phyloP scores from a whole-genome alignment of 2,888 invertebrate species.

The Caenorhabditis drosophilae region DNA sequence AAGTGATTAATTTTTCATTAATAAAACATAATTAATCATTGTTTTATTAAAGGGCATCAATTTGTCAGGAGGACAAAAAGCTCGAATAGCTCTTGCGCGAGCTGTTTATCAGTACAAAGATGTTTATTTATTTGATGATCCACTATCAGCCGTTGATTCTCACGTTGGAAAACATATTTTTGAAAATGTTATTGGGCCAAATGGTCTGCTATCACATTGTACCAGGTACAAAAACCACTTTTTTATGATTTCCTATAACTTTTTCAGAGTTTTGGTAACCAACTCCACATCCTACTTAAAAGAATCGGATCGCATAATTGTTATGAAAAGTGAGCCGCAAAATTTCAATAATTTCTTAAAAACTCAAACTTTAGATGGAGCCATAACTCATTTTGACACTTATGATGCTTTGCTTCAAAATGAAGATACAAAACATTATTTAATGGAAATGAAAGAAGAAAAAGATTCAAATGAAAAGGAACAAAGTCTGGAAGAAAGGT shows the following conservation, averaged over 20 bases:
- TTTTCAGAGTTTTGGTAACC: slow-evolving; percentile 82
- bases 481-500: slow-evolving; percentile 5
- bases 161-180: slow-evolving; percentile 90
- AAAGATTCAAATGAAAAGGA: slow-evolving; percentile 22
- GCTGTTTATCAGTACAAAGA: slow-evolving; percentile 87
- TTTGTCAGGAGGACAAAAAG: slow-evolving; percentile 66
- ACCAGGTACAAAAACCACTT: slow-evolving; percentile 73
- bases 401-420: slow-evolving; percentile 41
- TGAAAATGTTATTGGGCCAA: slow-evolving; percentile 64
- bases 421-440: slow-evolving; percentile 37
- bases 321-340: slow-evolving; percentile 82
- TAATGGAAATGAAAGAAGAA: slow-evolving; percentile 41
- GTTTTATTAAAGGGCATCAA: slow-evolving; percentile 60
- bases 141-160: slow-evolving; percentile 90
- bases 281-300: slow-evolving; percentile 92
- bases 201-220: slow-evolving; percentile 69
- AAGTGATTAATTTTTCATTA: slow-evolving; percentile 20
- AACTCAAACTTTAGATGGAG: too few relatives aligned
- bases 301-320: slow-evolving; percentile 87
- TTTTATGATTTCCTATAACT: not conserved
- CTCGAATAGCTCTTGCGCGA: slow-evolving; percentile 86
- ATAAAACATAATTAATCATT: not conserved
- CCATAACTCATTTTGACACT: slow-evolving; percentile 52
- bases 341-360: too few relatives aligned
- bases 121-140: slow-evolving; percentile 92